Evolutionary conservation across 2,888 invertebrate species (phyloP).

Genomic region (Aelia acuminata): DNA sequence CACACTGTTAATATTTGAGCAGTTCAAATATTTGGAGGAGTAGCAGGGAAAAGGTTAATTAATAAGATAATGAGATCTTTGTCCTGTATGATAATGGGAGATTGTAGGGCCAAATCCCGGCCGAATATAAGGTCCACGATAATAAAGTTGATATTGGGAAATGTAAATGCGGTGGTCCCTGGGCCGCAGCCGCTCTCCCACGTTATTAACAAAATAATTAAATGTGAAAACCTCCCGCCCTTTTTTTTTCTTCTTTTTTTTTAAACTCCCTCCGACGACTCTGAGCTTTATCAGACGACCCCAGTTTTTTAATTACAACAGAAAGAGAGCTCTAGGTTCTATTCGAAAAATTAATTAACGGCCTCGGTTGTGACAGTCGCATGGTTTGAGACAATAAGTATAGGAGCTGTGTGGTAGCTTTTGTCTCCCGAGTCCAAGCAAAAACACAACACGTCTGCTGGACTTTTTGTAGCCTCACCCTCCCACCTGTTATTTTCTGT

Average conservation of each 20-base stretch:
- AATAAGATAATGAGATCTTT: conserved; percentile 44
- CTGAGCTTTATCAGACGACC: conserved; percentile 12
- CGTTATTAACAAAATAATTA: conserved; percentile 63
- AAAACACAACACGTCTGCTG: conserved; percentile 48
- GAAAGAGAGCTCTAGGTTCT: conserved; percentile 52
- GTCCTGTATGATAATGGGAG: conserved; percentile 24
- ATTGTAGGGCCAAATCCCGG: neutral
- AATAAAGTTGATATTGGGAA: conserved; percentile 57
- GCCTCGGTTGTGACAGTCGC: conserved; percentile 59
- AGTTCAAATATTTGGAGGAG: conserved; percentile 29
- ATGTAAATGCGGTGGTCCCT: conserved; percentile 48
- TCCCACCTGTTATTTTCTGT: conserved; percentile 57
- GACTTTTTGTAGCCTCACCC: conserved; percentile 48
- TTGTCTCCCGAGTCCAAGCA: conserved; percentile 55
- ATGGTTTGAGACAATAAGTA: conserved; percentile 52
- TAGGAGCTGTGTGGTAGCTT: conserved; percentile 49
- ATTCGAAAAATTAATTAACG: conserved; percentile 64
- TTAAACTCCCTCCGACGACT: conserved; percentile 41
- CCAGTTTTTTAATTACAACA: conserved; percentile 57
- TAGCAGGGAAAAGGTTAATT: neutral
- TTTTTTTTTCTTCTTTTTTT: conserved; percentile 43
- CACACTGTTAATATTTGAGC: neutral
- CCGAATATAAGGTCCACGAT: conserved; percentile 31
- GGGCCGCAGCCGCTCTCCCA: neutral
- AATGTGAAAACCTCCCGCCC: conserved; percentile 57